Base-by-base conservation (phyloP, 2,113 vertebrate genomes). In the Riparia riparia region DNA sequence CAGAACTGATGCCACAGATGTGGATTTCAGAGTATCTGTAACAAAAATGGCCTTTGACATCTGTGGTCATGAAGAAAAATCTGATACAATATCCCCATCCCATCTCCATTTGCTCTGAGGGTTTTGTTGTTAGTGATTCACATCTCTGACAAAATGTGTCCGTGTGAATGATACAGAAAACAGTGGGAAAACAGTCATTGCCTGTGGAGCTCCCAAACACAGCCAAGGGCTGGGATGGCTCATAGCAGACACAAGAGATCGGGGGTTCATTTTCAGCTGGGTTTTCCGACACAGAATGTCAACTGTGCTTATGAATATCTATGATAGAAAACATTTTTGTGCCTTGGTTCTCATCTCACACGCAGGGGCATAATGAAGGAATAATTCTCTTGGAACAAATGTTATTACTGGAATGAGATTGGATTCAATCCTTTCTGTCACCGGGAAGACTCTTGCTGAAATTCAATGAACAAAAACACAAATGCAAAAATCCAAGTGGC, bases 401-500 rank as follows among this genome's bases (percentile, higher is more conserved):
- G 49, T 61, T 84, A 56, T 90, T 96, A 71, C 45, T 45, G 57
- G 77, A 71, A 68, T 73, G 76, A 89, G 74, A 86, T 53, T 51
- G 51, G 54, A 93, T 49, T 60, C 93, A 49, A 31, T 70, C 61
- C 86, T 65, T 74, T 64, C 74, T 54, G 8, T 73, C 63, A 60
- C n/a, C 63, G 79, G 37, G 25, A 83, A 90, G 51, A 49, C 44
- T 85, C 58, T 49, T 22, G 54, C 88, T 85, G 84, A 92, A 85
- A 90, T 56, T 65, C 6, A 89, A 31, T 70, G 72, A 88, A 88
- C 37, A 95, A 47, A 82, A 95, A 80, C 71, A 96, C 70, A 95
- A 97, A 97, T n/a, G 65, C 95, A 97, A 97, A 96, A 73, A 88
- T 79, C 71, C 96, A 95, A 91, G 71, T 96, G 94, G 86, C 96